Evolutionary conservation across 2,797 vertebrate genomes (phyloP).

Genomic region (Melanogrammus aeglefinus): DNA sequence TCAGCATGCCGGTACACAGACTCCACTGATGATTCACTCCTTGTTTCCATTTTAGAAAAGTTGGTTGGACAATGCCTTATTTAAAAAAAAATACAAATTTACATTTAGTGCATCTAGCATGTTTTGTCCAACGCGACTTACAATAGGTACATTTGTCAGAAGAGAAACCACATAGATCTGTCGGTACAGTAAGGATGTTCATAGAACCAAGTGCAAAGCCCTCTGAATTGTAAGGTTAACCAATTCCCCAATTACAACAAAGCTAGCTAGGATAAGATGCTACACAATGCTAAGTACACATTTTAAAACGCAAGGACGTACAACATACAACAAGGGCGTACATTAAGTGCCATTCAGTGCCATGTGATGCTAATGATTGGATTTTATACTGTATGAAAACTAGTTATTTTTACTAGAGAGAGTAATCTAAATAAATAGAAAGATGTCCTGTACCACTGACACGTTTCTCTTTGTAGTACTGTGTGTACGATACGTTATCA

Average conservation of each 20-base stretch:
- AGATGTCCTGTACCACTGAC: not conserved
- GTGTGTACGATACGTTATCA: conserved; percentile 73
- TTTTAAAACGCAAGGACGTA: too few relatives aligned
- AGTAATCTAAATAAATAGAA: not conserved
- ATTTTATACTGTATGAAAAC: not conserved
- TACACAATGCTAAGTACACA: too few relatives aligned
- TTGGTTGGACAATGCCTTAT: not conserved
- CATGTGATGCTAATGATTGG: not conserved
- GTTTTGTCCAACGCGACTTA: too few relatives aligned
- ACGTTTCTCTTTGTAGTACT: conserved; percentile 60
- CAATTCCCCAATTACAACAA: not conserved
- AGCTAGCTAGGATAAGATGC: not conserved
- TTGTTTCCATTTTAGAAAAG: not conserved
- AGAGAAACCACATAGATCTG: too few relatives aligned
- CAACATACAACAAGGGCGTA: too few relatives aligned
- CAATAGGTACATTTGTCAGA: too few relatives aligned
- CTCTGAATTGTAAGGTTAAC: too few relatives aligned
- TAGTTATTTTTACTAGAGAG: not conserved
- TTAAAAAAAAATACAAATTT: too few relatives aligned
- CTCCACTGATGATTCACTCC: not conserved
- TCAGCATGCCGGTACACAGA: conserved; percentile 70
- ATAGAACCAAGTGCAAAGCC: too few relatives aligned
- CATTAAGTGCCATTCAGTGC: too few relatives aligned
- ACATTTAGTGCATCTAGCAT: too few relatives aligned
- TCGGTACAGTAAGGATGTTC: too few relatives aligned